These are phyloP conservation scores for Scomber colias DNA, from an alignment of 2,113 vertebrate species.

Conservation along the genomic window DNA sequence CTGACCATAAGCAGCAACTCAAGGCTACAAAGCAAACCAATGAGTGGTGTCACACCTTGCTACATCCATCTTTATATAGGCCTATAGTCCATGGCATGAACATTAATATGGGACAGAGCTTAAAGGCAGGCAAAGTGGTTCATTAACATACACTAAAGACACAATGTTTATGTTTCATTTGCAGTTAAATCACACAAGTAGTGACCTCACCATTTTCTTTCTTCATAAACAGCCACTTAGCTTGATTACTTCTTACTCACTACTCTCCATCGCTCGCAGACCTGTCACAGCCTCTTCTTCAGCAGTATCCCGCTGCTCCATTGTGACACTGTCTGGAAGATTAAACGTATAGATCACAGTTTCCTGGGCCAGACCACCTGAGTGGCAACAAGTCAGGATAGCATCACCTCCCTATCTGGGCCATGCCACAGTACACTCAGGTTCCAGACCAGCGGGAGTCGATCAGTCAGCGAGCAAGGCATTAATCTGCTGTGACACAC, in stretches of 20 bases:
- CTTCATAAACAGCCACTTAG: constrained; percentile 79
- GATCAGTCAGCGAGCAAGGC: constrained; percentile 81
- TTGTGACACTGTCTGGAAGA: constrained; percentile 61
- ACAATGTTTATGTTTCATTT: constrained; percentile 57
- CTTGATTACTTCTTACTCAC: constrained; percentile 68
- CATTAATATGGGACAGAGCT: constrained; percentile 22
- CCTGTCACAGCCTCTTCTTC: constrained; percentile 43
- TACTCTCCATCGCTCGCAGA: constrained; percentile 29
- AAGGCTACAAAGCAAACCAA: too few species aligned
- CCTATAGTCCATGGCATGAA: not conserved
- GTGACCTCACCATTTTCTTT: constrained; percentile 64
- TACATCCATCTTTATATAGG: too few species aligned
- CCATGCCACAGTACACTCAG: constrained; percentile 66
- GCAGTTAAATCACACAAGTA: constrained; percentile 61
- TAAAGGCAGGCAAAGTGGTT: constrained; percentile 7
- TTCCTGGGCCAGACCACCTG: constrained; percentile 69
- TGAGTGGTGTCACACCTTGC: too few species aligned
- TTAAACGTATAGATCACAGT: constrained; percentile 70
- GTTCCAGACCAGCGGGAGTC: constrained; percentile 76
- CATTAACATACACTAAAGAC: constrained; percentile 34
- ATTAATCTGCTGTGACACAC: constrained; percentile 85
- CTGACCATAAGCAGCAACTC: too few species aligned
- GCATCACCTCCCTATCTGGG: constrained; percentile 78
- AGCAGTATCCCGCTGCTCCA: constrained; percentile 43
- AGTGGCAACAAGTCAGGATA: constrained; percentile 71